Conservation (phyloP, 2,797 vertebrate species). For the Aphelocoma californica region DNA sequence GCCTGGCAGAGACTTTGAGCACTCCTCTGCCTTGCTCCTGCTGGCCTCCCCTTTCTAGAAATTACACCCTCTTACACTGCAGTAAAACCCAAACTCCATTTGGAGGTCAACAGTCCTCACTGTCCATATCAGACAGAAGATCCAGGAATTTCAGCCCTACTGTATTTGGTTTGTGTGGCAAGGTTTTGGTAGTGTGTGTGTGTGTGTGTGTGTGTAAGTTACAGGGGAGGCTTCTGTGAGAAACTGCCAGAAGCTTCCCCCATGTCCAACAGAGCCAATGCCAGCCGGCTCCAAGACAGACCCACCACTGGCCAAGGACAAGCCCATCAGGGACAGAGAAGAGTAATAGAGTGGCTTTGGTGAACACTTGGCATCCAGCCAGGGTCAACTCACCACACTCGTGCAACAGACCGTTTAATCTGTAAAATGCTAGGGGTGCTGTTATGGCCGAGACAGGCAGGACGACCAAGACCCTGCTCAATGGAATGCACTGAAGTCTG, state of each 20-base stretch:
- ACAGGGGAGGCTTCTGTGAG: not conserved
- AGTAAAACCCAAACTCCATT: not conserved
- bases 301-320: fast-evolving
- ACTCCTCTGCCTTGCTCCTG: not conserved
- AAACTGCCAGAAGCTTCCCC: not conserved
- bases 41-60: not conserved
- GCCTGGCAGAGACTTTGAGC: not conserved
- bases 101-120: fast-evolving
- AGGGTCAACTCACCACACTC: not conserved
- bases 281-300: not conserved
- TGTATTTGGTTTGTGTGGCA: not conserved
- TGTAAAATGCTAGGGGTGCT: not conserved
- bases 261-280: not conserved
- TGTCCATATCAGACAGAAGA: not conserved
- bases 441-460: not conserved
- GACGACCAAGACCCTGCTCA: not conserved
- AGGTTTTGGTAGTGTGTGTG: not conserved
- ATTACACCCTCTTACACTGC: not conserved
- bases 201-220: not conserved
- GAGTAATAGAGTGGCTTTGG: not conserved
- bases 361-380: not conserved
- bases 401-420: not conserved
- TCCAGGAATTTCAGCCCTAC: not conserved
- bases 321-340: fast-evolving
- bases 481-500: not conserved